Conservation (phyloP, 2,113 vertebrate species). For the Nematolebias whitei region DNA sequence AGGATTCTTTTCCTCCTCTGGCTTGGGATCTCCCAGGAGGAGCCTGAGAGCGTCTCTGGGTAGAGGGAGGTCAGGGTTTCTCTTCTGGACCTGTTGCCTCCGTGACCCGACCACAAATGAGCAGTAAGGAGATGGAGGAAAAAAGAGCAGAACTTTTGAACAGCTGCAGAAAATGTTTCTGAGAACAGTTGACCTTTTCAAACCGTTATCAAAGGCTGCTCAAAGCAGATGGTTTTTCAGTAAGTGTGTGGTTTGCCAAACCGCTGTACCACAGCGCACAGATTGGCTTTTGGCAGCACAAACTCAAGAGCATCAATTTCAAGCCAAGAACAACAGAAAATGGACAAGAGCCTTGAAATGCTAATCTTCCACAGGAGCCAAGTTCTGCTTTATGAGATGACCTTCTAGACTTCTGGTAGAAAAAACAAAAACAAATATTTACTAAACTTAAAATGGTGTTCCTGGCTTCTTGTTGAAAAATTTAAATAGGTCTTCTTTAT, state of each 20-base stretch:
- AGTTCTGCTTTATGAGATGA: not conserved
- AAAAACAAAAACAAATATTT: not conserved
- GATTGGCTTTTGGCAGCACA: no score
- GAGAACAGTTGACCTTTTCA: not conserved
- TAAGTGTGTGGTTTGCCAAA: not conserved
- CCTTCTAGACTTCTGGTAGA: not conserved
- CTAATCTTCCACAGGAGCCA: not conserved
- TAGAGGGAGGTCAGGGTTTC: no score
- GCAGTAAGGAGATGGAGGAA: no score
- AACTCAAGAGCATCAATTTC: not conserved
- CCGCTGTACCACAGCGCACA: not conserved
- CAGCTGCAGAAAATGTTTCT: not conserved
- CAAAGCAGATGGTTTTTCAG: not conserved
- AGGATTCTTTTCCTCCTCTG: no score
- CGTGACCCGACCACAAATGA: no score
- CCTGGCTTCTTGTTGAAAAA: not conserved
- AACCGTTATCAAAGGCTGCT: not conserved
- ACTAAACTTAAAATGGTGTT: not conserved
- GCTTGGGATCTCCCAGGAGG: no score
- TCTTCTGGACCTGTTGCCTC: no score
- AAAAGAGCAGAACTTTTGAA: no score
- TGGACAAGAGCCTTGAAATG: not conserved
- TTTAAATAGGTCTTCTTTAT: not conserved
- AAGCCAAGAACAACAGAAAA: not conserved
- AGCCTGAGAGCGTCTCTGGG: no score